Base-by-base conservation (phyloP, 37 sponge, comb jelly and placozoan species). In the Ephydatia muelleri region DNA sequence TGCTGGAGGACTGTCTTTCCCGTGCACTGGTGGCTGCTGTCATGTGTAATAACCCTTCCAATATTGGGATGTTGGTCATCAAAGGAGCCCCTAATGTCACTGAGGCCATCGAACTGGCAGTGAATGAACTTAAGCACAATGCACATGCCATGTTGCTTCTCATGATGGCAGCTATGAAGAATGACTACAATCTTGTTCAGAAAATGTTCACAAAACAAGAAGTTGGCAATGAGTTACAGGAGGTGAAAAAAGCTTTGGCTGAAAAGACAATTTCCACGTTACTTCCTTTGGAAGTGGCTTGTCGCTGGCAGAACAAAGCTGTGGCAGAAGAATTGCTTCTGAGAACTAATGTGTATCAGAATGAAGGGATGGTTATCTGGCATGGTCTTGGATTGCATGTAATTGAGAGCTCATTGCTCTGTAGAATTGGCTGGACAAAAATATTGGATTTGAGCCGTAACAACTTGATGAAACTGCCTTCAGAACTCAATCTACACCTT, bases 271-370 rank as follows among this genome's bases (percentile, higher is more conserved):
- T 94, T 29, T 83, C 82, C 25, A 90, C 95, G 0, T 85, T 88
- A 23, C 92, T 94, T 27, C 91, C 95, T 11, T 89, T 95, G 25
- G 92, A 95, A 34, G 80, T 95, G 38, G 92, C 91, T 35, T 85
- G 92, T 40, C 65, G 90, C 3, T 36, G 72, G n/a, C 76, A 85
- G 0, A 35, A 88, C 26, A 33, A 35, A 5, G 36, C 9, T 25
- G 92, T 89, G n/a, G 57, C 77, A 12, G 86, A 91, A 38, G 92
- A 95, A 75, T 83, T 95, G 21, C 85, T 95, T 32, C 75, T 95
- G 40, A 83, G 87, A 35, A 95, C 95, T 19, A 90, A 95, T 76
- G 89, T 88, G 1, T 84, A 89, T 68, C 70, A 84, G 40, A 87
- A 86, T 19, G 82, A 83, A 21, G 87, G 87, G 22, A 65, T 70